phyloP scores from a whole-genome alignment of 2,888 invertebrate genomes.

The Chesias legatella region DNA sequence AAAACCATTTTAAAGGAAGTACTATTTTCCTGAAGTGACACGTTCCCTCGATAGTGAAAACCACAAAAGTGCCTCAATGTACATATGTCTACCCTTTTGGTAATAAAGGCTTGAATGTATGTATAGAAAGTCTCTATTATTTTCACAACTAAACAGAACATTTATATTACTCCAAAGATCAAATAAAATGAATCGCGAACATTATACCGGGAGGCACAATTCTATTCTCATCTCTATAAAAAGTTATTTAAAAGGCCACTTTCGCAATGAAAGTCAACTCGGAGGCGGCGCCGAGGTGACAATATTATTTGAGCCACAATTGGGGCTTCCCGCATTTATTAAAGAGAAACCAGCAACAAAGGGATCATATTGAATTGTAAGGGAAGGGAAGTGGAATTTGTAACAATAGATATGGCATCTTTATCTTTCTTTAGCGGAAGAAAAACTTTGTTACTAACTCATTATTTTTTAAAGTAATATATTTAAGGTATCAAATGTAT shows the following conservation, averaged over 20 bases:
- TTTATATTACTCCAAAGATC: too few relatives aligned
- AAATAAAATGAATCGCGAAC: neutral
- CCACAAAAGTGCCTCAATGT: too few relatives aligned
- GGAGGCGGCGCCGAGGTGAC: slow-evolving; percentile 57
- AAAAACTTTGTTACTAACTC: too few relatives aligned
- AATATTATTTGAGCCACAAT: slow-evolving; percentile 74
- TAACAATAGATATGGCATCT: slow-evolving; percentile 34
- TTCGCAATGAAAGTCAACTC: slow-evolving; percentile 43
- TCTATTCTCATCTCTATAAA: slow-evolving; percentile 23
- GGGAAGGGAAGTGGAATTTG: slow-evolving; percentile 43
- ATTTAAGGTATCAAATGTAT: too few relatives aligned
- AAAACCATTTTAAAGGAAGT: too few relatives aligned
- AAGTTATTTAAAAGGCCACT: slow-evolving; percentile 27
- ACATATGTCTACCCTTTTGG: too few relatives aligned
- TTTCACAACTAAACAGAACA: too few relatives aligned
- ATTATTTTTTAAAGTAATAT: too few relatives aligned
- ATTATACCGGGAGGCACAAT: slow-evolving; percentile 1
- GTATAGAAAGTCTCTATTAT: too few relatives aligned
- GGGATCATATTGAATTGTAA: slow-evolving; percentile 78
- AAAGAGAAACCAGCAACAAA: slow-evolving; percentile 78
- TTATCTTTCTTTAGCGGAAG: slow-evolving; percentile 7
- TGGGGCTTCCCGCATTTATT: slow-evolving; percentile 74
- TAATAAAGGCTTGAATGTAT: too few relatives aligned
- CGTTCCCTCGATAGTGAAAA: too few relatives aligned
- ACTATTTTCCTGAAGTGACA: too few relatives aligned